Base-by-base conservation (phyloP, 2,888 invertebrate genomes). In the Xiphydria camelus region DNA sequence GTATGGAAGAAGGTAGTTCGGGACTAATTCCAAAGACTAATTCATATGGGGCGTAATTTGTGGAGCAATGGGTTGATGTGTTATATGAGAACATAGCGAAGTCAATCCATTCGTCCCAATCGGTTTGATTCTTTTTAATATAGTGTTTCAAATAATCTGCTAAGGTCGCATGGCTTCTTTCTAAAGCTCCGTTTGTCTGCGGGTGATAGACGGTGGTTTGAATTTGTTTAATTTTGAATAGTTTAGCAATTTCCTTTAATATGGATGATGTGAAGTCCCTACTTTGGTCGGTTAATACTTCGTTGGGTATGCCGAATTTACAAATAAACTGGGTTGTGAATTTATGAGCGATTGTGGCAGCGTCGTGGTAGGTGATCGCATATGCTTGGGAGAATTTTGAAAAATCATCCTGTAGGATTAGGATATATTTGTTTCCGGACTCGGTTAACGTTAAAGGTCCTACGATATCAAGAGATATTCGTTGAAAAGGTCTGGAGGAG, bases 391-490 rank as follows among this genome's bases (percentile, higher is more conserved):
- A 17, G 17, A 17, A 38, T 29, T 38, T 38, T 17, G 38, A 17
- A 7, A 38, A 22, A 4, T 38, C 10, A 17, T 38, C 38, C 17
- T 38, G 38, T 19, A 38, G 15, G 6, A 26, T 38, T 38, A n/a
- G 18, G 2, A 38, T 26, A 3, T 23, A 23, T 9, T 9, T 23
- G 7, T 35, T 29, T 1, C 39, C 31, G 4, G 22, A 38, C 4
- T 15, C 32, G 14, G 38, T 47, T 6, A 14, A 6, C 5, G 49
- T 42, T 26, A 49, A 19, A n/a, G 49, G 49, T 14, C 46, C 46
- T 2, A 49, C 49, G 18, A 46, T 46, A 20, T 49, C 57, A 29
- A 55, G 21, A 4, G 48, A 45, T 2, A 57, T 37, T 22, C 51
- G 41, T 25, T 58, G 49, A 9, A 50, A 47, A 2, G 60, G 48